Percentiles rank a stretch among this genome's conserved stretches.
Conservation (phyloP, 2,888 invertebrate genomes). For the Micropterix aruncella region DNA sequence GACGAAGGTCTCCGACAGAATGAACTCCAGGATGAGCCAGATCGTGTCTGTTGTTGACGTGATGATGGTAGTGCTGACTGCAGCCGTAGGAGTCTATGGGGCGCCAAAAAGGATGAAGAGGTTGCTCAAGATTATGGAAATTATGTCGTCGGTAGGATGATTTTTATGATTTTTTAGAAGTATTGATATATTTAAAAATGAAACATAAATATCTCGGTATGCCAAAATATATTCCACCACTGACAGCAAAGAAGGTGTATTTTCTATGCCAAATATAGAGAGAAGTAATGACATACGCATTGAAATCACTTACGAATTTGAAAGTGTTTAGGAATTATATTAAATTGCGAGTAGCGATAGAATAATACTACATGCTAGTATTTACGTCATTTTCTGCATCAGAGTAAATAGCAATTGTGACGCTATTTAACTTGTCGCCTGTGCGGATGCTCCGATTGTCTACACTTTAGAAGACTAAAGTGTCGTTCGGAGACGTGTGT, state of each 20-base stretch:
- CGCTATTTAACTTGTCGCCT: too few species aligned
- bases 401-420: too few species aligned
- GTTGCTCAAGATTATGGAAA: conserved; percentile 34
- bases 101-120: conserved; percentile 36
- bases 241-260: too few species aligned
- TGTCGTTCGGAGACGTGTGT: too few species aligned
- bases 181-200: not conserved
- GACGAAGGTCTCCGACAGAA: conserved; percentile 34
- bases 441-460: too few species aligned
- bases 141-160: conserved; percentile 27
- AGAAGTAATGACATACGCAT: too few species aligned
- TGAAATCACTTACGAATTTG: too few species aligned
- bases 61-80: conserved; percentile 35
- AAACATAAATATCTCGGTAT: not conserved
- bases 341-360: not conserved
- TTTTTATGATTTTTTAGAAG: not conserved
- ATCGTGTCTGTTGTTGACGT: conserved; percentile 42
- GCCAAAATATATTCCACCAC: not conserved
- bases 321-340: too few species aligned
- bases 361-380: not conserved
- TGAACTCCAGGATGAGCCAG: conserved; percentile 39
- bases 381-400: not conserved
- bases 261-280: too few species aligned
- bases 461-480: too few species aligned
- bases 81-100: conserved; percentile 35